phyloP scores from a whole-genome alignment of 2,888 invertebrate genomes.

The Tenthredo amoena region DNA sequence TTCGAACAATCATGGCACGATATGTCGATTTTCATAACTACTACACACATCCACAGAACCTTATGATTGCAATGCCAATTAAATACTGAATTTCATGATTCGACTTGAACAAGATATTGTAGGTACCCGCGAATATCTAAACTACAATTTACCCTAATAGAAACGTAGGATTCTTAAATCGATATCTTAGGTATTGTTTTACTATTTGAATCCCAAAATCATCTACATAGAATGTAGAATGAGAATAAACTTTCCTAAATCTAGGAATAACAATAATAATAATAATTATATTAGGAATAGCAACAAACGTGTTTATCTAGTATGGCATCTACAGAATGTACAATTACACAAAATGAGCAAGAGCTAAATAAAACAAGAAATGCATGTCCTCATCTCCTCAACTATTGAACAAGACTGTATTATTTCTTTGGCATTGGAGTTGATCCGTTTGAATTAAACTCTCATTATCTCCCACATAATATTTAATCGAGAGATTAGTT shows the following conservation, averaged over 20 bases:
- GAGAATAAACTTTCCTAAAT: slow-evolving; percentile 16
- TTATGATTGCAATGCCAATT: background rate
- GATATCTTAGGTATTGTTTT: background rate
- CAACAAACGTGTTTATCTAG: background rate
- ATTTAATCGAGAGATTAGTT: background rate
- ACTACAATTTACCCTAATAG: background rate
- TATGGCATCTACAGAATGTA: background rate
- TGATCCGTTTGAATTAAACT: background rate
- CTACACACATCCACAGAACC: background rate
- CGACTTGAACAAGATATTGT: background rate
- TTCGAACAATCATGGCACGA: background rate
- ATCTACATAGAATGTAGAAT: background rate
- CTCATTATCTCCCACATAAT: background rate
- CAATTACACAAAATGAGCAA: background rate
- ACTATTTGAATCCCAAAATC: background rate
- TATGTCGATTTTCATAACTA: background rate
- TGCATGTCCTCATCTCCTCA: background rate
- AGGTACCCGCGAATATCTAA: background rate
- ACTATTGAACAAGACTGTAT: background rate
- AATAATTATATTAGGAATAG: background rate
- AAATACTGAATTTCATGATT: background rate
- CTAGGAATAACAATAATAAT: background rate
- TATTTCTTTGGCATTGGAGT: background rate
- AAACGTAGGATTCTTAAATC: slow-evolving; percentile 23
- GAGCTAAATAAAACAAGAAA: background rate